These are phyloP conservation scores for Antheraea mylitta DNA, from an alignment of 1,140 invertebrate species.

Conservation along the genomic window DNA sequence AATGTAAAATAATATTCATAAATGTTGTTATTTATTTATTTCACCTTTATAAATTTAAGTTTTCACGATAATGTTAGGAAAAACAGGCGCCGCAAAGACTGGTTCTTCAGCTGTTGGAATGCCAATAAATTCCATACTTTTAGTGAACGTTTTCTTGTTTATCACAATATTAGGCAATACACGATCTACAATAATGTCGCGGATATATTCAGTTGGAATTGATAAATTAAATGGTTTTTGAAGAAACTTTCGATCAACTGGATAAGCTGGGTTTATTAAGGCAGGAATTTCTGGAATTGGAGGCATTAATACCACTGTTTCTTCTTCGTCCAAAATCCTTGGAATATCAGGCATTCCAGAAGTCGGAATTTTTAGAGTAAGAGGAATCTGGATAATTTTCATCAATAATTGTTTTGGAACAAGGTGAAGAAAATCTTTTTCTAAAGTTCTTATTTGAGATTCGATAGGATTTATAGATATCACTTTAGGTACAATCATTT, in stretches of 20 bases:
- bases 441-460: neutral
- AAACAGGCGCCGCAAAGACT: neutral
- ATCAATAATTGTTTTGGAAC: neutral
- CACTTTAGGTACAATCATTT: no score
- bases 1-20: neutral
- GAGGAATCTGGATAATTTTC: neutral
- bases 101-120: slow-evolving; percentile 4
- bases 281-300: slow-evolving; percentile 9
- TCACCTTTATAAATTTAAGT: neutral
- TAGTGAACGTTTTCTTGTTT: slow-evolving; percentile 7
- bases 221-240: neutral
- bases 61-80: neutral
- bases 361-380: neutral
- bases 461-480: neutral
- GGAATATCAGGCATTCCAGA: neutral
- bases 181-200: slow-evolving; percentile 34
- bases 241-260: neutral
- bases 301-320: slow-evolving; percentile 11
- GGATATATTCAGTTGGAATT: slow-evolving; percentile 21
- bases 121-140: slow-evolving; percentile 12
- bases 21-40: neutral
- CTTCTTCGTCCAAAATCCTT: neutral
- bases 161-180: slow-evolving; percentile 31
- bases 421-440: neutral
- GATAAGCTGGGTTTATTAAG: neutral